Conservation (phyloP, 2,888 invertebrate species). For the Caenorhabditis afra region DNA sequence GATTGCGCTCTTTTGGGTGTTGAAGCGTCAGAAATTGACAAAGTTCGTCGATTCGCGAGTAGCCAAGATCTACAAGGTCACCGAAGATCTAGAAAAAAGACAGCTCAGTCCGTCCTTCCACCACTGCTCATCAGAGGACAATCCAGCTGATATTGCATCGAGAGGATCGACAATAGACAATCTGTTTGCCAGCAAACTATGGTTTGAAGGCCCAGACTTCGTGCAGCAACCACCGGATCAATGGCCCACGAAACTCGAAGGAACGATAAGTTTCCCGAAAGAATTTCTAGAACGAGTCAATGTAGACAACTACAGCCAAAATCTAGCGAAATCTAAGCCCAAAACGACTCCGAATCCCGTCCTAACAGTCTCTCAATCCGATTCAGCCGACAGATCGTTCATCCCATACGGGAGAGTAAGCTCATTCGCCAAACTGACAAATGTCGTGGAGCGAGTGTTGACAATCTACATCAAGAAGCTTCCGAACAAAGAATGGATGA, state of each 20-base stretch:
- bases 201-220: constrained; percentile 41
- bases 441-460: too few species aligned
- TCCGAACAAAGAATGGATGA: too few species aligned
- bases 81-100: background rate
- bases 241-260: constrained; percentile 11
- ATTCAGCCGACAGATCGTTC: too few species aligned
- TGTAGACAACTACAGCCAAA: background rate
- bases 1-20: constrained; percentile 46
- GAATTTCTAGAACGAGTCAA: background rate
- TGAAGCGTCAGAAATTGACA: background rate
- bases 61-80: background rate
- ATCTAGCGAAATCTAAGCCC: too few species aligned
- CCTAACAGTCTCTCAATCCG: background rate
- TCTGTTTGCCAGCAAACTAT: constrained; percentile 11
- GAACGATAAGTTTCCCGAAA: background rate
- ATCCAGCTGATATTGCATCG: constrained; percentile 78
- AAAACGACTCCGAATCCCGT: too few species aligned
- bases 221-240: background rate
- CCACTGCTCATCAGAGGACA: constrained; percentile 70
- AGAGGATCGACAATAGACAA: constrained; percentile 57
- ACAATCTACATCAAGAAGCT: too few species aligned
- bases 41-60: background rate
- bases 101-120: constrained; percentile 3
- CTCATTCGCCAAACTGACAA: background rate
- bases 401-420: background rate